phyloP scores from a whole-genome alignment of 30 jellyfish, hydroid and myxozoan genomes.

The Nemopilema nomurai region DNA sequence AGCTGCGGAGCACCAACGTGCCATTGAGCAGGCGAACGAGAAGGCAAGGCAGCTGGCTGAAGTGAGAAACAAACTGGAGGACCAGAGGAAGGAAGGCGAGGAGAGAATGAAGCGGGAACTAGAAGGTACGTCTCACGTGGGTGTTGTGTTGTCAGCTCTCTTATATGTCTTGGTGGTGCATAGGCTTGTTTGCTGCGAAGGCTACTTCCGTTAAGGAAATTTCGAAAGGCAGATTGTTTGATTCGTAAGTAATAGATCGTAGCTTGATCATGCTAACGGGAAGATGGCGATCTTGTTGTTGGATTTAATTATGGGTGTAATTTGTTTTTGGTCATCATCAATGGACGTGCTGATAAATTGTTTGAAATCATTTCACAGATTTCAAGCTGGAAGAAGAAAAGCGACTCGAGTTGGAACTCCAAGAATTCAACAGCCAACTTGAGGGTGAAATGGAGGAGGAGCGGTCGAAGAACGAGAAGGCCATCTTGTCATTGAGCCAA shows the following conservation, averaged over 20 bases:
- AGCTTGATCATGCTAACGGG: too few species aligned
- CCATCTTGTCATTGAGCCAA: conserved; percentile 80
- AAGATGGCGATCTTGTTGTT: too few species aligned
- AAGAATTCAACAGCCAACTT: conserved; percentile 55
- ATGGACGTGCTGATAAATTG: neutral
- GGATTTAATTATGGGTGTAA: too few species aligned
- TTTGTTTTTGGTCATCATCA: too few species aligned
- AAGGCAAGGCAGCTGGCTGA: conserved; percentile 93
- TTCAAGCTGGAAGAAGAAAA: conserved; percentile 82
- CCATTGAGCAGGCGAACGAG: conserved; percentile 88
- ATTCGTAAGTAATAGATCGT: too few species aligned
- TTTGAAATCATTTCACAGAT: conserved; percentile 30
- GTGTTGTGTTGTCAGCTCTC: too few species aligned
- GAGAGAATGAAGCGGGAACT: conserved; percentile 74
- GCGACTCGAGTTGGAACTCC: conserved; percentile 77
- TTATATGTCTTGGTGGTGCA: too few species aligned
- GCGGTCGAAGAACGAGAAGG: conserved; percentile 84
- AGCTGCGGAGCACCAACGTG: conserved; percentile 80
- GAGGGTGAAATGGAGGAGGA: conserved; percentile 86
- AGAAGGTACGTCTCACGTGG: conserved; percentile 79
- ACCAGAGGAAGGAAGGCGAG: conserved; percentile 82
- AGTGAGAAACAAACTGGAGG: conserved; percentile 82
- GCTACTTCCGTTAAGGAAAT: too few species aligned
- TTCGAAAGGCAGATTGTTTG: too few species aligned
- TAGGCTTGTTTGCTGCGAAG: too few species aligned